A percentile compares a stretch with the other conserved stretches of the same genome.
Evolutionary conservation across 2,113 vertebrate genomes (phyloP).

Genomic region (Grammomys dolichurus): DNA sequence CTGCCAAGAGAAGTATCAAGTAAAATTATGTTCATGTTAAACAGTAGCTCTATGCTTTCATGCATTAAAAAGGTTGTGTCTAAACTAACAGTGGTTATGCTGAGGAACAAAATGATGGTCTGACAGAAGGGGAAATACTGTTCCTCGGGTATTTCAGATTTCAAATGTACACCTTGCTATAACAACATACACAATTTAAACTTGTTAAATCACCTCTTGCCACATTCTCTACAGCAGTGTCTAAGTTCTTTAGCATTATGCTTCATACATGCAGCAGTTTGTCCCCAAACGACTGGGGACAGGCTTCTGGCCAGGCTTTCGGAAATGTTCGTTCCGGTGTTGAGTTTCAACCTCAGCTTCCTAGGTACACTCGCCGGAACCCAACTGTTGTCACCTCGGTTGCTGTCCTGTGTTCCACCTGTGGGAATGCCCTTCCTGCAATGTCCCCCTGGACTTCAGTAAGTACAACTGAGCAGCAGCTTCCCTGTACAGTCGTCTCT

Average conservation of each 20-base stretch:
- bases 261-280: neutral
- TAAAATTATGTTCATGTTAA: slow-evolving; percentile 14
- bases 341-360: neutral
- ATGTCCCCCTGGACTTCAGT: neutral
- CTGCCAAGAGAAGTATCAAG: neutral
- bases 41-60: slow-evolving; percentile 43
- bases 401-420: neutral
- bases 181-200: neutral
- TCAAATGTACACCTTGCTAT: neutral
- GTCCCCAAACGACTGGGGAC: neutral
- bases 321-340: neutral
- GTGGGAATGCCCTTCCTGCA: neutral
- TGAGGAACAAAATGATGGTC: slow-evolving; percentile 1
- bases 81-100: slow-evolving; percentile 36
- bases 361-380: neutral
- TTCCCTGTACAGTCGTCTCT: neutral
- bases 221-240: slow-evolving; percentile 5
- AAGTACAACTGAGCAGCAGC: neutral
- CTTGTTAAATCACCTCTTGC: slow-evolving; percentile 10
- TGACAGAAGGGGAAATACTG: neutral
- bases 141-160: slow-evolving; percentile 32
- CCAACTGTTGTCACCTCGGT: neutral
- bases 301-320: neutral
- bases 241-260: neutral
- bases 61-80: slow-evolving; percentile 10